Percentiles rank a stretch among this genome's conserved stretches.
Evolutionary conservation across 1,140 invertebrate genomes (phyloP).

Genomic region (Hylaeus anthracinus): DNA sequence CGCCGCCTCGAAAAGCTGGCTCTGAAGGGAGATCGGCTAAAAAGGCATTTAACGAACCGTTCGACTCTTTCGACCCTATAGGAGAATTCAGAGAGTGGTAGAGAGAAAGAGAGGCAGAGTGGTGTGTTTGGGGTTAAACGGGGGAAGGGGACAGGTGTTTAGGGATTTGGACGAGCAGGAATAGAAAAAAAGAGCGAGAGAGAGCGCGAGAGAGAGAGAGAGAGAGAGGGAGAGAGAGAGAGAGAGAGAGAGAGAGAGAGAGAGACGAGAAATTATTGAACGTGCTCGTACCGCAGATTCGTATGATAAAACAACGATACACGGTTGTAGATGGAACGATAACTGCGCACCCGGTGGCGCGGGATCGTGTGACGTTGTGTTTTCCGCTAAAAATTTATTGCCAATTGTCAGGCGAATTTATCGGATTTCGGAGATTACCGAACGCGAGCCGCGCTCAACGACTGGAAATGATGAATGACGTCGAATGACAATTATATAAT

Average conservation of each 20-base stretch:
- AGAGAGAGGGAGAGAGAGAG: slow-evolving; percentile 28
- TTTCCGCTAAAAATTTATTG: slow-evolving; percentile 35
- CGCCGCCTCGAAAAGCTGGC: slow-evolving; percentile 49
- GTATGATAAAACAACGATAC: slow-evolving; percentile 33
- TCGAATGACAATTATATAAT: slow-evolving; percentile 25
- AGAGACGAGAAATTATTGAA: slow-evolving; percentile 48
- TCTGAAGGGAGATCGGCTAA: slow-evolving; percentile 49
- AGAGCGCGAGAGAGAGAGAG: background rate
- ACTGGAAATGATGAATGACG: slow-evolving; percentile 21
- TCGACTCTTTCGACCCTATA: slow-evolving; percentile 62
- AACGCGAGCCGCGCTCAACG: background rate
- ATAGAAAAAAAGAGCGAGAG: background rate
- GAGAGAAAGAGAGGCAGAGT: slow-evolving; percentile 29
- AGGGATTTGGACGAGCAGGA: background rate
- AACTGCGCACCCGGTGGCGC: slow-evolving; percentile 3
- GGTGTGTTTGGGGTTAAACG: background rate
- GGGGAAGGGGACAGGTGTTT: no score
- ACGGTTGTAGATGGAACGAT: slow-evolving; percentile 42
- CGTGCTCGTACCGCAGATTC: slow-evolving; percentile 17
- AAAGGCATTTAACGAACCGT: slow-evolving; percentile 67
- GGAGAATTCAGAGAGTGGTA: slow-evolving; percentile 61
- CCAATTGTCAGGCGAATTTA: slow-evolving; percentile 33
- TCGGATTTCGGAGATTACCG: slow-evolving; percentile 38
- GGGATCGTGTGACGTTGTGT: slow-evolving; percentile 1
- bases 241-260: background rate